Evolutionary conservation across 2,113 vertebrate species (phyloP).

Genomic region (Trematomus loennbergii): DNA sequence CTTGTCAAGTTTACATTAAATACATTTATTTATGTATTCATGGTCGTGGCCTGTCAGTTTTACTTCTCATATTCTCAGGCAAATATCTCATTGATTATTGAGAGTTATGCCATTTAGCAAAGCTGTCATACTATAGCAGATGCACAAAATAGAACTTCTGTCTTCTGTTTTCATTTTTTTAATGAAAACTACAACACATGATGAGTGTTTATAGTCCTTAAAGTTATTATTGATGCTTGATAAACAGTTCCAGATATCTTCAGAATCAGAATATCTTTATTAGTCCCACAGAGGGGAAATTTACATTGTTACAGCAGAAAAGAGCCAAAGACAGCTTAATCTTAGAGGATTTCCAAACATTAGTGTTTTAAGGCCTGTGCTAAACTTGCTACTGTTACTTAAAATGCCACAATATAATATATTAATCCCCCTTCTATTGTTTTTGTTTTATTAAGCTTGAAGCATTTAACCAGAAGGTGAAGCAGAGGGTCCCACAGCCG

Average conservation of each 20-base stretch:
- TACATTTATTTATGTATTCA: too few relatives aligned
- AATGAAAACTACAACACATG: too few relatives aligned
- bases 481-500: conserved; percentile 3
- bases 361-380: not conserved
- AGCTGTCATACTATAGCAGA: not conserved
- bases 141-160: not conserved
- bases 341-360: too few relatives aligned
- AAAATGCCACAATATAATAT: not conserved
- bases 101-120: not conserved
- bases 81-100: too few relatives aligned
- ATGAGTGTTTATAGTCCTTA: not conserved
- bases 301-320: too few relatives aligned
- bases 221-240: not conserved
- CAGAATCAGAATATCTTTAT: too few relatives aligned
- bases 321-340: too few relatives aligned
- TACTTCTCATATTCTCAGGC: too few relatives aligned
- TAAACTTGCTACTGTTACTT: not conserved
- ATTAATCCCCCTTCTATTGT: not conserved
- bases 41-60: too few relatives aligned
- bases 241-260: too few relatives aligned
- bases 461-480: conserved; percentile 65
- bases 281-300: too few relatives aligned
- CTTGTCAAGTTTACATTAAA: too few relatives aligned
- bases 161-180: not conserved
- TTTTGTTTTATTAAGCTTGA: conserved; percentile 56